Percentiles rank a stretch among this genome's conserved stretches.
Conservation (phyloP, 2,113 vertebrate genomes). For the Lasiurus cinereus region DNA sequence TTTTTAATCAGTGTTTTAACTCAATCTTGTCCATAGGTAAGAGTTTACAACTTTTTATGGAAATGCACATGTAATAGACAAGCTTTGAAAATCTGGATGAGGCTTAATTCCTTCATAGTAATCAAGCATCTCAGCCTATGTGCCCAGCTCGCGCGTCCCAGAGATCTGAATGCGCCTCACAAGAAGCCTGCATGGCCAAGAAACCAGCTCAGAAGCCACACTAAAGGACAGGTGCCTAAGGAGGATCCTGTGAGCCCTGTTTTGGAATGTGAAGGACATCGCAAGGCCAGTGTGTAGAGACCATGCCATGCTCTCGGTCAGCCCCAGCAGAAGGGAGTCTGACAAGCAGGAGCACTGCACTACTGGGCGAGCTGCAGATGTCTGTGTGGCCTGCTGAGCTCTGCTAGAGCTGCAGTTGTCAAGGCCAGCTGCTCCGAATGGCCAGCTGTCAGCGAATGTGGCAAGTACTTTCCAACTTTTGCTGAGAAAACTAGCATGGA, state of each 20-base stretch:
- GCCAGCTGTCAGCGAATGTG: conserved; percentile 47
- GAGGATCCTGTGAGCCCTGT: conserved; percentile 77
- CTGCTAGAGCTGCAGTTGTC: not conserved
- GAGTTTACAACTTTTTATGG: conserved; percentile 2
- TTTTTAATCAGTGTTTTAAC: conserved; percentile 2
- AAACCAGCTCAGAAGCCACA: conserved; percentile 87
- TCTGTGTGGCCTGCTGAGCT: not conserved
- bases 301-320: conserved; percentile 81
- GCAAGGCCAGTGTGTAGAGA: conserved; percentile 85
- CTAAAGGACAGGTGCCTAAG: conserved; percentile 82
- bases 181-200: conserved; percentile 87
- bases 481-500: conserved; percentile 56
- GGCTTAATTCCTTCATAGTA: conserved; percentile 87
- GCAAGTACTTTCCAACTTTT: conserved; percentile 39
- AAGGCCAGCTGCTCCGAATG: conserved; percentile 43
- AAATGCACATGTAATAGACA: conserved; percentile 5
- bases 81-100: conserved; percentile 72
- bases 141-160: conserved; percentile 81
- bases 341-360: conserved; percentile 52
- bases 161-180: conserved; percentile 86
- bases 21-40: not conserved
- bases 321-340: conserved; percentile 79
- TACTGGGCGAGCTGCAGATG: conserved; percentile 27
- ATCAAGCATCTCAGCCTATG: conserved; percentile 85
- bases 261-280: conserved; percentile 85